Evolutionary conservation across 2,113 vertebrate species (phyloP).

Genomic region (Dipodomys spectabilis): DNA sequence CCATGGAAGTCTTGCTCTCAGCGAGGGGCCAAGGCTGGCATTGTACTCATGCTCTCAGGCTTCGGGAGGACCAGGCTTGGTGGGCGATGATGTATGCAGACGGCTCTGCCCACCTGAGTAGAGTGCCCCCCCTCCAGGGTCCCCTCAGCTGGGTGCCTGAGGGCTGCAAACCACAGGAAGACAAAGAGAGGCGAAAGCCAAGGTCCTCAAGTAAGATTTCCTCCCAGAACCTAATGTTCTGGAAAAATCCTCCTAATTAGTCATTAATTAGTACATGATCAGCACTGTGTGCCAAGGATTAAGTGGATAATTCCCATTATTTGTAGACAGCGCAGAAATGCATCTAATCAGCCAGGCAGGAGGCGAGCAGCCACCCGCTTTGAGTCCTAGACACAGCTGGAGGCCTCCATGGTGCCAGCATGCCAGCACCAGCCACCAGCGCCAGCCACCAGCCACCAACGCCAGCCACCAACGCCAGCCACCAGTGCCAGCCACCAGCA

Average conservation of each 20-base stretch:
- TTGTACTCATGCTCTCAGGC: background rate
- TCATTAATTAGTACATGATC: constrained; percentile 48
- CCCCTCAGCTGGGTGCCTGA: background rate
- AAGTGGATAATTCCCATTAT: constrained; percentile 27
- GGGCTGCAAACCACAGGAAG: background rate
- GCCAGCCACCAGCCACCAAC: too few species aligned
- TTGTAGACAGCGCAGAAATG: background rate
- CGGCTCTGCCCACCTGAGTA: too few species aligned
- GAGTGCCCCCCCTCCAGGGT: too few species aligned
- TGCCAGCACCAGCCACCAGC: too few species aligned
- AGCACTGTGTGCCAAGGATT: background rate
- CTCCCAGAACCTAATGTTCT: constrained; percentile 66
- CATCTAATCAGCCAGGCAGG: background rate
- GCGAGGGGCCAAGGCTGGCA: fast-evolving
- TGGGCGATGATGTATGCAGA: too few species aligned
- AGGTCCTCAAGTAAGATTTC: background rate
- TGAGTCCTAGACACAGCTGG: fast-evolving
- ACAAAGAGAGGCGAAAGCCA: background rate
- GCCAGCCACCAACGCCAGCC: too few species aligned
- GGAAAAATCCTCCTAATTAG: constrained; percentile 62
- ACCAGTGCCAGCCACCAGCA: too few species aligned
- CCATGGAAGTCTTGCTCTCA: fast-evolving
- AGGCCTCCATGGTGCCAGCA: too few species aligned
- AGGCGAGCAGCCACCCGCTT: fast-evolving
- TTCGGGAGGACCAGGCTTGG: background rate